Conservation (phyloP, 2,888 invertebrate genomes). For the Plagodis dolabraria region DNA sequence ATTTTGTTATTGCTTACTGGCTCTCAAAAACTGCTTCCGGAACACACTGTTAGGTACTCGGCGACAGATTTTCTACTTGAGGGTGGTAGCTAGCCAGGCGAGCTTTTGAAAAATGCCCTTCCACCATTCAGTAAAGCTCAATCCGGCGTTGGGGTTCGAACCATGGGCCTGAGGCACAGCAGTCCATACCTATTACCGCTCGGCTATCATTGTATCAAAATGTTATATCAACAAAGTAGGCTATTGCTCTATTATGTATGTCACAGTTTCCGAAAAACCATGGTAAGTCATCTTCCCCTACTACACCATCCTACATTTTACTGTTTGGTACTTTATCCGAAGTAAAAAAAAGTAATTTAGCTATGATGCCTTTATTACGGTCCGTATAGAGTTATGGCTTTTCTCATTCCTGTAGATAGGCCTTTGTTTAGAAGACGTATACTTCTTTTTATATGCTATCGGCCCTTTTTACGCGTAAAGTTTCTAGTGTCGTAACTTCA, state of each 20-base stretch:
- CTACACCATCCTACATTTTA: slow-evolving; percentile 16
- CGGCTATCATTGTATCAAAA: slow-evolving; percentile 21
- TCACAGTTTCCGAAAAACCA: too few species aligned
- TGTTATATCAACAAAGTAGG: too few species aligned
- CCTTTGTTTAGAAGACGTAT: slow-evolving; percentile 52
- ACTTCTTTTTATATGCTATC: slow-evolving; percentile 38
- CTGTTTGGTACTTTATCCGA: slow-evolving; percentile 54
- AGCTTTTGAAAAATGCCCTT: too few species aligned
- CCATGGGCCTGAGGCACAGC: too few species aligned
- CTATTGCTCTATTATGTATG: too few species aligned
- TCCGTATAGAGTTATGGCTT: slow-evolving; percentile 58
- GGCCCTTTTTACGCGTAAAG: slow-evolving; percentile 39
- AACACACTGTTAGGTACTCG: too few species aligned
- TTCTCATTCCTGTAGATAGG: slow-evolving; percentile 56
- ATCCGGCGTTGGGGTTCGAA: too few species aligned
- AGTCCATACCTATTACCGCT: slow-evolving; percentile 1
- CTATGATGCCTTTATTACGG: slow-evolving; percentile 64
- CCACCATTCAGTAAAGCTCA: too few species aligned
- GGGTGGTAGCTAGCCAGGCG: too few species aligned
- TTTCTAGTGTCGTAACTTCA: slow-evolving; percentile 41
- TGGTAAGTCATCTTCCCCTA: background rate
- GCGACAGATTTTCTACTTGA: too few species aligned
- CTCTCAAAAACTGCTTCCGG: too few species aligned
- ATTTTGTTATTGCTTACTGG: too few species aligned
- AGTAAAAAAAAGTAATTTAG: slow-evolving; percentile 63